Evolutionary conservation across 2,888 invertebrate species (phyloP).

Genomic region (Podotricha telesiphe): DNA sequence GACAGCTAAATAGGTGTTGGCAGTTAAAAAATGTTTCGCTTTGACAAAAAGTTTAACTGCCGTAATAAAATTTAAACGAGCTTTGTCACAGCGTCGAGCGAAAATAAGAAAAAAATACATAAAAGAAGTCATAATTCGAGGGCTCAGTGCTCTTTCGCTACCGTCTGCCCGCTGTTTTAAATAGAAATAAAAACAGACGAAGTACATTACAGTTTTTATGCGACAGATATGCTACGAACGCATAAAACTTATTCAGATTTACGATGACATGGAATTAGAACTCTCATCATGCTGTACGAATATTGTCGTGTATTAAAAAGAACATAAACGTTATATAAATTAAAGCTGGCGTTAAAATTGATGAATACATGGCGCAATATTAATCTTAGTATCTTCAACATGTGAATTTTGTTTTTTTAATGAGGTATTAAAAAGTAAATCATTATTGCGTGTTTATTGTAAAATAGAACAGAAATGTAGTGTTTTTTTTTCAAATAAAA

Average conservation of each 20-base stretch:
- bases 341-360: constrained; percentile 52
- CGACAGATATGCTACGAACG: constrained; percentile 43
- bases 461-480: too few species aligned
- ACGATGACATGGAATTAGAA: constrained; percentile 69
- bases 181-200: constrained; percentile 37
- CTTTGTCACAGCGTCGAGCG: constrained; percentile 72
- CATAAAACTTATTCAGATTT: constrained; percentile 49
- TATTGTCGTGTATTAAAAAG: constrained; percentile 59
- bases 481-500: too few species aligned
- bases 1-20: constrained; percentile 52
- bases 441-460: too few species aligned
- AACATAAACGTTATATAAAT: constrained; percentile 63
- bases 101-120: constrained; percentile 59
- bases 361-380: neutral
- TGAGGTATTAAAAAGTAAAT: too few species aligned
- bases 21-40: constrained; percentile 64
- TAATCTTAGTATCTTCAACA: neutral
- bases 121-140: constrained; percentile 26
- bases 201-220: constrained; percentile 37
- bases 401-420: too few species aligned
- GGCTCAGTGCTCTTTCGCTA: constrained; percentile 34
- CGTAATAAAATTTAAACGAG: constrained; percentile 71
- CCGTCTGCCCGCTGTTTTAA: constrained; percentile 29
- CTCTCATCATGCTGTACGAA: constrained; percentile 58
- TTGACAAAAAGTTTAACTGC: constrained; percentile 80